phyloP scores from a whole-genome alignment of 2,797 vertebrate genomes.

The Vespertilio murinus region DNA sequence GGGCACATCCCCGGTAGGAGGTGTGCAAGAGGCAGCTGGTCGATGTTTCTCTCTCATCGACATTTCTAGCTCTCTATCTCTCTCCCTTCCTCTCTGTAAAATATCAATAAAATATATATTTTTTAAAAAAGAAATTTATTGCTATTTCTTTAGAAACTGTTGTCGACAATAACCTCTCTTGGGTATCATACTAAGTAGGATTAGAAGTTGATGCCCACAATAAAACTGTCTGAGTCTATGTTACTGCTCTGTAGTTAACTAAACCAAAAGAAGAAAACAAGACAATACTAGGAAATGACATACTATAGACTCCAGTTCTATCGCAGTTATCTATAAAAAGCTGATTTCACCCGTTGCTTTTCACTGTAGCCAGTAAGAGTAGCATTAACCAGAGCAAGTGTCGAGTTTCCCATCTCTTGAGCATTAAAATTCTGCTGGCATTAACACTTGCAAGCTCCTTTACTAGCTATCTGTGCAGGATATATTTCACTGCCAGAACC shows the following conservation, averaged over 20 bases:
- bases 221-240: not conserved
- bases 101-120: too few relatives aligned
- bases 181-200: constrained; percentile 13
- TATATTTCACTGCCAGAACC: constrained; percentile 80
- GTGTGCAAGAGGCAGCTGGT: too few relatives aligned
- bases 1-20: too few relatives aligned
- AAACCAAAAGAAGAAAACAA: not conserved
- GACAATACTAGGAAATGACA: not conserved
- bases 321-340: constrained; percentile 51
- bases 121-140: not conserved
- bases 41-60: too few relatives aligned
- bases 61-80: too few relatives aligned
- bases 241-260: not conserved
- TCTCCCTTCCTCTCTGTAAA: too few relatives aligned
- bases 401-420: constrained; percentile 67
- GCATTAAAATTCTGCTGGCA: constrained; percentile 80
- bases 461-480: constrained; percentile 71
- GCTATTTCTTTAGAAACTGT: not conserved
- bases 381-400: constrained; percentile 41
- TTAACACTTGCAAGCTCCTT: constrained; percentile 59
- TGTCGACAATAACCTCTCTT: constrained; percentile 38
- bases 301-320: not conserved
- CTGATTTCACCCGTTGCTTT: constrained; percentile 19
- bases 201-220: not conserved
- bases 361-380: constrained; percentile 21